phyloP scores from a whole-genome alignment of 2,888 invertebrate species.

The Sinhomidia bicolor region DNA sequence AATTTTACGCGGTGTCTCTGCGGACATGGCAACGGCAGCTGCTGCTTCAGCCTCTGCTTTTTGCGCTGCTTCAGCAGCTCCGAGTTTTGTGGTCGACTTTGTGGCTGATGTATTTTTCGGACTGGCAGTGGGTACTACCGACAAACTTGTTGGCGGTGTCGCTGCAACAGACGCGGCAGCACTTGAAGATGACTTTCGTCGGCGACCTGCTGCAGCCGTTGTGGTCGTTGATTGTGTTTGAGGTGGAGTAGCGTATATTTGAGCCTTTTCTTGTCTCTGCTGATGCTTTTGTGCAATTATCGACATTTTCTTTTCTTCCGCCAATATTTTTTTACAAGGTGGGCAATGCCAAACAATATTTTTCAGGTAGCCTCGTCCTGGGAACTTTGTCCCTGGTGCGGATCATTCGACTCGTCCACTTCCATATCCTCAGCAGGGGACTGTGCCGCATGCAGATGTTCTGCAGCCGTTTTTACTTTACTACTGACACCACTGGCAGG shows the following conservation, averaged over 20 bases:
- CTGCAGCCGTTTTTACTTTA: not conserved
- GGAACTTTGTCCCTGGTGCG: slow-evolving; percentile 32
- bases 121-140: not conserved
- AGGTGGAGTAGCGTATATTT: not conserved
- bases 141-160: not conserved
- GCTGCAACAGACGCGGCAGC: not conserved
- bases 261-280: slow-evolving; percentile 35
- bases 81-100: not conserved
- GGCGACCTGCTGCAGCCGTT: too few relatives aligned
- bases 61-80: slow-evolving; percentile 56
- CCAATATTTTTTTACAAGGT: slow-evolving; percentile 86
- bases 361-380: slow-evolving; percentile 82
- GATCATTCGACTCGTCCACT: slow-evolving; percentile 49
- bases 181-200: too few relatives aligned
- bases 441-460: not conserved
- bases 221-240: too few relatives aligned
- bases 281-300: slow-evolving; percentile 56
- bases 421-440: not conserved
- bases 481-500: slow-evolving; percentile 1
- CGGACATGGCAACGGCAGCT: slow-evolving; percentile 51
- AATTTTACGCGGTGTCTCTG: slow-evolving; percentile 60
- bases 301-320: slow-evolving; percentile 81
- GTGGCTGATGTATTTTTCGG: not conserved
- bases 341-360: slow-evolving; percentile 95
- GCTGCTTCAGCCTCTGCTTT: slow-evolving; percentile 67